Base-by-base conservation (phyloP, 2,113 vertebrate species). In the Coptodon rendalli region DNA sequence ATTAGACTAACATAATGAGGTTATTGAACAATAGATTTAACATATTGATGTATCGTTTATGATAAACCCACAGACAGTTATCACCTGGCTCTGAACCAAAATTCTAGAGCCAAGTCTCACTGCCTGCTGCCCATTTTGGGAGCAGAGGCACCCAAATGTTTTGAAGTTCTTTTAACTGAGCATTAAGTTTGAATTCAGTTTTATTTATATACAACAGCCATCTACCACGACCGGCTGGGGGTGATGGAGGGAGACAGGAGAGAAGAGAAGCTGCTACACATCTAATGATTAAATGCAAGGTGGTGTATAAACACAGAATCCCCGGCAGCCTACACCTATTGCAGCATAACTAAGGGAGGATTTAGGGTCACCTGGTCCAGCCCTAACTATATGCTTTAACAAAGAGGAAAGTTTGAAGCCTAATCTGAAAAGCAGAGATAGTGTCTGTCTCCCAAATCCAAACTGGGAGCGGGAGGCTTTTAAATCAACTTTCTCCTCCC, bases 321-420 rank as follows among this genome's bases (percentile, higher is more conserved):
- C 6, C 9, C 57, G 0, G 59, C 59, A 61, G 9, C 29, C 54
- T 61, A 10, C 29, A 3, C 0, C 16, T 31, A 6, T 34, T 34
- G 57, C 9, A 34, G 29, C 0, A 0, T 61, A 61, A 34, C 16
- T 61, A 61, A 61, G 3, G 57, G 16, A 61, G 57, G 29, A 61
- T 61, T 34, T 8, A 61, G 57, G 1, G 29, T 61, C 57, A 34
- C 57, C 57, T 61, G 57, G 57, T 61, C 14, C 57, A 63, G 59
- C 29, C 0, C 59, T 7, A 36, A 63, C 9, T 66, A 7, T 36
- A 36, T 36, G 59, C 59, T 63, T 63, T 0, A 63, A 17, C 17
- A 5, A 36, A 63, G 0, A 36, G 31, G 17, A 63, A 63, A n/a
- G 59, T 36, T 63, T 7, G 31, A 63, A 36, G 31, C 2, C 59